These are phyloP conservation scores for Orcinus orca DNA, from an alignment of 2,113 vertebrate species.

Conservation along the genomic window DNA sequence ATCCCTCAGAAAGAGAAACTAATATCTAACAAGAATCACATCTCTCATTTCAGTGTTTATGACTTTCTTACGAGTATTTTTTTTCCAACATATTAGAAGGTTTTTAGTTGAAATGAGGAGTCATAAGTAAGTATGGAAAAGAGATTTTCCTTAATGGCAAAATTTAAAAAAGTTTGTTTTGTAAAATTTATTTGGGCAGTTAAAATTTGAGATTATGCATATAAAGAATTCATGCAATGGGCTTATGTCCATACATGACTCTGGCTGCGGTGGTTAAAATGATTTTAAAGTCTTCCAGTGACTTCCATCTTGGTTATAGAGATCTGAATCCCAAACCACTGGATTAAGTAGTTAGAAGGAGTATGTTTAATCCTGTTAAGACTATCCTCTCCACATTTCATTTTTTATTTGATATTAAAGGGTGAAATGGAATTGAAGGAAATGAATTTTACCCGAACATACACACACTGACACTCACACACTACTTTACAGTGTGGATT, in stretches of 20 bases:
- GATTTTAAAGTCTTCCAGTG: conserved; percentile 55
- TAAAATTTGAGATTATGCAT: conserved; percentile 45
- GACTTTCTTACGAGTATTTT: conserved; percentile 70
- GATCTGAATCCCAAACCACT: not conserved
- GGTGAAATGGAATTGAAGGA: conserved; percentile 11
- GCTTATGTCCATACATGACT: conserved; percentile 35
- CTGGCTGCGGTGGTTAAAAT: conserved; percentile 45
- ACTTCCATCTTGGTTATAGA: conserved; percentile 41
- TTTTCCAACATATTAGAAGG: conserved; percentile 60
- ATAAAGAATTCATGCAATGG: conserved; percentile 23
- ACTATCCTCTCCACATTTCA: conserved; percentile 23
- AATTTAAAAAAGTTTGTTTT: conserved; percentile 50
- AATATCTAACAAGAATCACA: conserved; percentile 88
- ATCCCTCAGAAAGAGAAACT: conserved; percentile 91
- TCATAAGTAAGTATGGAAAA: conserved; percentile 65
- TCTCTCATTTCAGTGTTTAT: conserved; percentile 70
- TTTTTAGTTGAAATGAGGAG: conserved; percentile 72
- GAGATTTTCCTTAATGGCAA: conserved; percentile 60
- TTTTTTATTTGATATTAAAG: conserved; percentile 44
- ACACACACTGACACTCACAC: not conserved
- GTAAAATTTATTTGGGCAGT: conserved; percentile 23
- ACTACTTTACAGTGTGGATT: conserved; percentile 46
- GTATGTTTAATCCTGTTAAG: conserved; percentile 38
- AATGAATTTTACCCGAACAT: not conserved
- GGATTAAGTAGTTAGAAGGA: not conserved